Base-by-base conservation (phyloP, 1,140 invertebrate genomes). In the Ooceraea biroi region DNA sequence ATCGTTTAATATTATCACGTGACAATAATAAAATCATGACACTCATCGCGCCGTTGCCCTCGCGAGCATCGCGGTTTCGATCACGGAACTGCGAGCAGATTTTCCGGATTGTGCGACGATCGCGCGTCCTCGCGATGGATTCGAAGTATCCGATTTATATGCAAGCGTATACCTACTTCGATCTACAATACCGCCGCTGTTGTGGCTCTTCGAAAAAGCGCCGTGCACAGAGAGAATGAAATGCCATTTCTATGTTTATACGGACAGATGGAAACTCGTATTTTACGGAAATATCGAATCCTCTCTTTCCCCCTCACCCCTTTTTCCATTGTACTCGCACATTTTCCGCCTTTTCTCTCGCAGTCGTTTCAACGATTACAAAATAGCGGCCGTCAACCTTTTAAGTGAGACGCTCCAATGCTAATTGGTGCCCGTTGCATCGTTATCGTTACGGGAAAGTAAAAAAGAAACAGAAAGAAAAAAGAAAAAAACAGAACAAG, bases 131-230 rank as follows among this genome's bases (percentile, higher is more conserved):
- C 12, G 72, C 25, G 12, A 65, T 48, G 19, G n/a, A 76, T 50
- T 65, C 44, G 25, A 76, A 63, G 27, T 12, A 76, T 10, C 3
- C 58, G n/a, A 76, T 76, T 76, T 76, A 76, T 65, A 76, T 76
- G 58, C 73, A 46, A 76, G n/a, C 12, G 3, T 48, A 50, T 36
- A 36, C 36, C 44, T 63, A 22, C 25, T 36, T 65, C 44, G 58
- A 76, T 76, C 27, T 48, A 48, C 27, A 50, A 25, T 52, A 65
- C 65, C 27, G 36, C 22, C 46, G 36, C 22, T 25, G 27, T 10
- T 63, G 36, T 36, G 12, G n/a, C 27, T 12, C 36, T 77, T 22
- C 27, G 14, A 65, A 50, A 63, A n/a, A 63, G 57, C n/a, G 50
- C 12, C n/a, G 14, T 19, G 7, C 27, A n/a, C 8, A n/a, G 44